These are phyloP conservation scores for Camptogramma bilineatum DNA, from an alignment of 2,888 invertebrate genomes.

Conservation along the genomic window DNA sequence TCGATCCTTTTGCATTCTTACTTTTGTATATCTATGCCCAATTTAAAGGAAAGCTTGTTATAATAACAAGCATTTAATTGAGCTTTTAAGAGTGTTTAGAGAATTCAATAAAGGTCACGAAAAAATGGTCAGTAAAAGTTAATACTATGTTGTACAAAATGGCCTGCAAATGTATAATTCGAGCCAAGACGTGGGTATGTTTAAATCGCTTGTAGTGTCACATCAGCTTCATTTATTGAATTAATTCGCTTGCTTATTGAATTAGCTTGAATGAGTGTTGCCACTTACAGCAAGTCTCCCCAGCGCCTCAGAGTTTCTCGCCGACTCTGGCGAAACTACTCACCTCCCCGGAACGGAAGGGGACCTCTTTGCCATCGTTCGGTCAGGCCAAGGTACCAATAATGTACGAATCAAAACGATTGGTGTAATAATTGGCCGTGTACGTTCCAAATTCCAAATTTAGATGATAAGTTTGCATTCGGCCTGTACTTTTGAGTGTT, in stretches of 20 bases:
- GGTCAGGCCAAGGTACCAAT: constrained; percentile 85
- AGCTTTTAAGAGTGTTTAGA: too few relatives aligned
- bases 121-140: too few relatives aligned
- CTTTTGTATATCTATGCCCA: too few relatives aligned
- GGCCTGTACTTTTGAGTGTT: constrained; percentile 25
- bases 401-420: constrained; percentile 67
- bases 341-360: constrained; percentile 87
- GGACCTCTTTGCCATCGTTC: constrained; percentile 77
- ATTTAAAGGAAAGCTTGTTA: too few relatives aligned
- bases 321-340: constrained; percentile 92
- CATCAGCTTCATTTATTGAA: constrained; percentile 38
- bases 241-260: constrained; percentile 46
- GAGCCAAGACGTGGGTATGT: constrained; percentile 3
- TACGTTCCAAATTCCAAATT: constrained; percentile 82
- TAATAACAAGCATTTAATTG: too few relatives aligned
- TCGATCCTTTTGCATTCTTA: constrained; percentile 4
- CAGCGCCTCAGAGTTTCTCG: constrained; percentile 88
- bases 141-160: too few relatives aligned
- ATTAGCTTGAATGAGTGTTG: constrained; percentile 81
- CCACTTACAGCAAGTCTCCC: constrained; percentile 83
- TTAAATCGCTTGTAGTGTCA: constrained; percentile 45
- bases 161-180: background rate
- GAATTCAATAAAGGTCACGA: too few relatives aligned
- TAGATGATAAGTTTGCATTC: constrained; percentile 66
- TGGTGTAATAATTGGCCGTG: constrained; percentile 83